Base-by-base conservation (phyloP, 2,888 invertebrate species). In the Baronia brevicornis region DNA sequence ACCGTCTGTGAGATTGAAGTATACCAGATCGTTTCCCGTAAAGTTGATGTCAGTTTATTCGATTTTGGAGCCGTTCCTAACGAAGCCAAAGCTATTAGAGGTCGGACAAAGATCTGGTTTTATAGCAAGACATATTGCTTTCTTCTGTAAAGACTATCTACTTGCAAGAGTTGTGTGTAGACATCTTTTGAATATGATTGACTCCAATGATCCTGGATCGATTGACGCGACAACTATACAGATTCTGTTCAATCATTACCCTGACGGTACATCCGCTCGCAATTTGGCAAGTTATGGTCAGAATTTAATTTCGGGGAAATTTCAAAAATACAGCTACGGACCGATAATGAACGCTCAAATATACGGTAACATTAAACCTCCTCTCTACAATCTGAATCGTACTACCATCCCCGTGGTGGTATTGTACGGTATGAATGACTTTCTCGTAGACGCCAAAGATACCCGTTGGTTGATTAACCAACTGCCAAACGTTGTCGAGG, bases 1-100 rank as follows among this genome's bases (percentile, higher is more conserved):
- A 0, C 92, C 92, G 0, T 87, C 91, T 1, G 26, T 66, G 0
- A 61, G 73, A 4, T 64, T 86, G 65, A 55, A 77, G 28, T 51
- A 86, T 52, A 52, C 88, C 45, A 66, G 69, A 36, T 61, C 69
- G 0, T 8, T 41, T 1, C 7, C 44, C 0, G 60, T 57, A 19
- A 54, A 59, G 0, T 0, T 66, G 0, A 39, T 49, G 0, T 34
- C 43, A 18, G 24, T 40, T 0, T 33, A 65, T 1, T 39, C 39
- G 4, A 36, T 18, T 1, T 23, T 63, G 1, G 64, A 66, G 39
- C 35, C 42, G 5, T 2, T 46, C 19, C 18, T 24, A 4, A 31
- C 8, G 6, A 9, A n/a, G 3, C 18, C 31, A 3, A 5, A n/a
- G 7, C 24, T 18, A 7, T 7, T 31, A 19, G 31, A 31, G 12